phyloP scores from a whole-genome alignment of 2,888 invertebrate genomes.

The Helicoverpa assulta region DNA sequence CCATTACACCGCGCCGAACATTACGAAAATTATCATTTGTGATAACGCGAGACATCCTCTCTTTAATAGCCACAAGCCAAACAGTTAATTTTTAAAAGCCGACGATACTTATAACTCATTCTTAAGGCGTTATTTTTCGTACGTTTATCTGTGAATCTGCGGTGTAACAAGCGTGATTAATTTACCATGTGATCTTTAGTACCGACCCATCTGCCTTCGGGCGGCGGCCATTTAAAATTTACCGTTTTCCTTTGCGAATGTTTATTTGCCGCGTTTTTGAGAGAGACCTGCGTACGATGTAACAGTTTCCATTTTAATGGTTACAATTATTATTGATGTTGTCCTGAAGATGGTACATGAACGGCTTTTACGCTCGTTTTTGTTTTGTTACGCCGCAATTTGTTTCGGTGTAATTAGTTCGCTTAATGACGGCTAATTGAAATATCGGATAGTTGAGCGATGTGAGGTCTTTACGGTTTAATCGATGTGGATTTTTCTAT shows the following conservation, averaged over 20 bases:
- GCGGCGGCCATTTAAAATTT: constrained; percentile 76
- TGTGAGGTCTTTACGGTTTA: constrained; percentile 28
- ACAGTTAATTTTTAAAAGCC: constrained; percentile 79
- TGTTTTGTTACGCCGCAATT: constrained; percentile 33
- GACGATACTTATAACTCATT: constrained; percentile 76
- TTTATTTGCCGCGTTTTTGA: constrained; percentile 63
- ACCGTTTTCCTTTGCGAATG: constrained; percentile 74
- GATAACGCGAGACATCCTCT: constrained; percentile 66
- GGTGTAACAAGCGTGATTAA: constrained; percentile 86
- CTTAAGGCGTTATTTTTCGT: constrained; percentile 83
- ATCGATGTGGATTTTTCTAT: constrained; percentile 23
- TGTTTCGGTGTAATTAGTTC: constrained; percentile 48
- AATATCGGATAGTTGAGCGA: constrained; percentile 36
- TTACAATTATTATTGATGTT: constrained; percentile 62
- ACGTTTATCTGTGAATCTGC: constrained; percentile 83
- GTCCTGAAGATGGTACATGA: constrained; percentile 17
- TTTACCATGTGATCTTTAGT: constrained; percentile 72
- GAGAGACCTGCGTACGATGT: constrained; percentile 57
- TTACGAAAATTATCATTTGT: constrained; percentile 68
- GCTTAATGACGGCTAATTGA: constrained; percentile 43
- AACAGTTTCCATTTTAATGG: constrained; percentile 62
- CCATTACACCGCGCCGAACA: constrained; percentile 57
- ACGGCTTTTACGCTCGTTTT: constrained; percentile 44
- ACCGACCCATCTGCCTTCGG: constrained; percentile 76
- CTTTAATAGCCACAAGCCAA: constrained; percentile 75